phyloP scores from a whole-genome alignment of 2,888 invertebrate genomes.

The Ischnus inquisitorius region DNA sequence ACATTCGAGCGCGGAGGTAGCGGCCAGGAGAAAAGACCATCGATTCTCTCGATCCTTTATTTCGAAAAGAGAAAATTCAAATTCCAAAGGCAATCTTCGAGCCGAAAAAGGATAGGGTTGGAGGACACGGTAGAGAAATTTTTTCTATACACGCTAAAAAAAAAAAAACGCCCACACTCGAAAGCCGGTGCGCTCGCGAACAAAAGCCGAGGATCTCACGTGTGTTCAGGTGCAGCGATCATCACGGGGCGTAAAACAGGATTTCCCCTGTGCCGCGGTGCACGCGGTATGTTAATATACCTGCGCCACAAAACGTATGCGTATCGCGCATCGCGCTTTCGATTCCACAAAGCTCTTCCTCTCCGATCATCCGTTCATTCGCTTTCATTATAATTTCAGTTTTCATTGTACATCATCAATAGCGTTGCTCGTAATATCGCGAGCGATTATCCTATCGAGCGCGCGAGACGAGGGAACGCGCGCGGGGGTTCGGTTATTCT shows the following conservation, averaged over 20 bases:
- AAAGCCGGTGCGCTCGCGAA: constrained; percentile 43
- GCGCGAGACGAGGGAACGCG: not conserved
- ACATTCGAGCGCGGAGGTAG: not conserved
- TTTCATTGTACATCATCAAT: not conserved
- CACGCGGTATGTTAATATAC: constrained; percentile 62
- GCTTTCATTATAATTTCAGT: not conserved
- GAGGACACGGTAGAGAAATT: constrained; percentile 42
- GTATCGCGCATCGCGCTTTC: not conserved
- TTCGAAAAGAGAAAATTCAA: constrained; percentile 20
- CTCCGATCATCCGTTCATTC: not conserved
- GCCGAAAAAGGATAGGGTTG: constrained; percentile 47
- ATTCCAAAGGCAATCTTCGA: not conserved
- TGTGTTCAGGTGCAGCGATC: constrained; percentile 58
- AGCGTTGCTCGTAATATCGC: not conserved
- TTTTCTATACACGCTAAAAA: constrained; percentile 40
- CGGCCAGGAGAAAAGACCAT: constrained; percentile 15
- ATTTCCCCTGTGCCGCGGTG: constrained; percentile 66
- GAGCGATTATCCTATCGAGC: not conserved
- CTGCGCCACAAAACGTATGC: constrained; percentile 45
- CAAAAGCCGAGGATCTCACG: constrained; percentile 53
- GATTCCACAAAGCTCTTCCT: not conserved
- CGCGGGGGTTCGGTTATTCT: not conserved
- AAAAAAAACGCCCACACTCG: constrained; percentile 53
- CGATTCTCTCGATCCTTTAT: constrained; percentile 15
- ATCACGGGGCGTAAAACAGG: constrained; percentile 65